Percentiles rank a stretch among this genome's conserved stretches.
phyloP scores from a whole-genome alignment of 2,888 invertebrate genomes.

The Bugulina stolonifera region DNA sequence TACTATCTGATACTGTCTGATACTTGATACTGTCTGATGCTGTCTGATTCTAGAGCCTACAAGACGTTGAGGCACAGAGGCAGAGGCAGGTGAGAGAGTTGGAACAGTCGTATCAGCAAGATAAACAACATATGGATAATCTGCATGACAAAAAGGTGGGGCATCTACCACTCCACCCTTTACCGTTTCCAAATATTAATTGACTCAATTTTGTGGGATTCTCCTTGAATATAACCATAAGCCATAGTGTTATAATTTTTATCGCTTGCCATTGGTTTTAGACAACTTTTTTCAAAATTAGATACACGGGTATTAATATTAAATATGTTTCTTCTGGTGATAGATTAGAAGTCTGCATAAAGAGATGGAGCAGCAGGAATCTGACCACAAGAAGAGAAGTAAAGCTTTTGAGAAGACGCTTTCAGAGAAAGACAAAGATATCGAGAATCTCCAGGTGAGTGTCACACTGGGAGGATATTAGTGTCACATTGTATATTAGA shows the following conservation, averaged over 20 bases:
- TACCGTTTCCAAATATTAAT: too few species aligned
- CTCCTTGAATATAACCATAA: too few species aligned
- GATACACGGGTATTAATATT: too few species aligned
- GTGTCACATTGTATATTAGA: too few species aligned
- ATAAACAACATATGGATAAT: conserved; percentile 43
- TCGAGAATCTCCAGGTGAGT: conserved; percentile 35
- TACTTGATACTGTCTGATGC: too few species aligned
- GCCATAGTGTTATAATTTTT: too few species aligned
- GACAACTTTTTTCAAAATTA: too few species aligned
- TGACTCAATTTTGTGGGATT: too few species aligned
- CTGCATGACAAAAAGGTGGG: conserved; percentile 49
- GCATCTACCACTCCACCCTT: too few species aligned
- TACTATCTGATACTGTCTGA: too few species aligned
- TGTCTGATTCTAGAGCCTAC: conserved; percentile 35
- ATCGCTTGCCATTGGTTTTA: too few species aligned
- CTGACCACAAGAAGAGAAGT: conserved; percentile 1
- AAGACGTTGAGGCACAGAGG: conserved; percentile 42
- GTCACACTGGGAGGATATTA: neutral
- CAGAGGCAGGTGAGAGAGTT: conserved; percentile 44
- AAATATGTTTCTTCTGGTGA: too few species aligned
- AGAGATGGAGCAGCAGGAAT: conserved; percentile 45
- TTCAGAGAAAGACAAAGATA: conserved; percentile 45
- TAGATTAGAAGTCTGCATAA: conserved; percentile 42
- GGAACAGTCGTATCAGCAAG: conserved; percentile 46
- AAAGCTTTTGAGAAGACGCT: neutral